Conservation (phyloP, 2,113 vertebrate species). For the Plecturocebus donacophilus region DNA sequence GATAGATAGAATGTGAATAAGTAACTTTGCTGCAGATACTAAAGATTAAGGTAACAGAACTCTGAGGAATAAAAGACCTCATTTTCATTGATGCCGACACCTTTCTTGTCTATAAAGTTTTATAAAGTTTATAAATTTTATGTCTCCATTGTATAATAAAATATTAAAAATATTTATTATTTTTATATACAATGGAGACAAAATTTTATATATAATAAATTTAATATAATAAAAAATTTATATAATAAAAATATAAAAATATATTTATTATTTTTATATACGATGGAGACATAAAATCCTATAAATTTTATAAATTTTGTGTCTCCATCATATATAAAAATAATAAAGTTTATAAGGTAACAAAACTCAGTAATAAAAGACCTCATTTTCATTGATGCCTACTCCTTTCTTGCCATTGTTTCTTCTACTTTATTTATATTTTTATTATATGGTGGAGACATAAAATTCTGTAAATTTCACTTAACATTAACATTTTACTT, state of each 20-base stretch:
- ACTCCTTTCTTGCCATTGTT: background rate
- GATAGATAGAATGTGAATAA: background rate
- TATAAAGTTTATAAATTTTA: background rate
- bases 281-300: background rate
- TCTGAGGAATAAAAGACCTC: background rate
- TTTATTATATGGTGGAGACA: background rate
- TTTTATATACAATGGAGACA: background rate
- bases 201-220: too few relatives aligned
- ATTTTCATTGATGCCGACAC: background rate
- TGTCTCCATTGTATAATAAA: too few relatives aligned
- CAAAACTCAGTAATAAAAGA: background rate
- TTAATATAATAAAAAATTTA: too few relatives aligned
- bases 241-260: too few relatives aligned
- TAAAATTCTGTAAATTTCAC: conserved; percentile 1
- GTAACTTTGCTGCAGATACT: background rate
- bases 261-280: background rate
- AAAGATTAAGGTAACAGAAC: background rate
- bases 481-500: background rate
- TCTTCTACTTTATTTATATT: background rate
- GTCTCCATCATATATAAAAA: too few relatives aligned
- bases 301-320: background rate
- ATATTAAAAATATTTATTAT: background rate
- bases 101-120: background rate
- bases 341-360: background rate
- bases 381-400: background rate